Conservation (phyloP, 1,140 invertebrate species). For the Pteromalus puparum region DNA sequence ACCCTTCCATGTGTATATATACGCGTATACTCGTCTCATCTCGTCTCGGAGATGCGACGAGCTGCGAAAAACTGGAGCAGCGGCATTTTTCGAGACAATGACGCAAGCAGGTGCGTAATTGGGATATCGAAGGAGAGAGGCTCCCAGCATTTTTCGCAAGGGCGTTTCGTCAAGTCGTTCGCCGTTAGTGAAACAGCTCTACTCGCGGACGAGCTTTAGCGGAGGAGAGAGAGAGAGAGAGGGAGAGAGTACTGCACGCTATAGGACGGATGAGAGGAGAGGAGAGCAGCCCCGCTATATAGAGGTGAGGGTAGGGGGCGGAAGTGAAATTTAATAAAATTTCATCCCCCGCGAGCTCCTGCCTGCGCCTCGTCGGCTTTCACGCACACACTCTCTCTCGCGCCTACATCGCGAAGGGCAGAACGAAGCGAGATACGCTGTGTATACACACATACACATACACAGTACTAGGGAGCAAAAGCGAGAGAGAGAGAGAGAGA, state of each 20-base stretch:
- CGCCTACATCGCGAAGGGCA: neutral
- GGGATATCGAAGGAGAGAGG: neutral
- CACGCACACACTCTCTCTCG: conserved; percentile 51
- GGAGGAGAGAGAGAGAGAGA: conserved; percentile 1
- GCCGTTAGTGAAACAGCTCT: conserved; percentile 36
- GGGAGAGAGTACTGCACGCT: too few species aligned
- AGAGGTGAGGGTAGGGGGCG: conserved; percentile 50
- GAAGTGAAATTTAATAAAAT: conserved; percentile 75
- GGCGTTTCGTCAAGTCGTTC: conserved; percentile 42
- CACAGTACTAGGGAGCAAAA: conserved; percentile 5
- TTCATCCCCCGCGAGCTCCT: conserved; percentile 64
- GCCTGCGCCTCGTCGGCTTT: neutral
- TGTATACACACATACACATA: neutral
- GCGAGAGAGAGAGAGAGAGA: conserved; percentile 27
- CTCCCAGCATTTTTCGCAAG: neutral
- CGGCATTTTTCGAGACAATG: too few species aligned
- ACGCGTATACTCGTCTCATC: neutral
- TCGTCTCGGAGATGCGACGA: too few species aligned
- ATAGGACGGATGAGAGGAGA: neutral
- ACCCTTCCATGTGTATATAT: neutral
- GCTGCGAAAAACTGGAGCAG: too few species aligned
- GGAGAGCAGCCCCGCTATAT: neutral
- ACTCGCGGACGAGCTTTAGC: conserved; percentile 26
- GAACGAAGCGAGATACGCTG: too few species aligned
- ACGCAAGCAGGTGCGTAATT: neutral